A percentile compares a stretch with the other conserved stretches of the same genome.
These are phyloP conservation scores for Caranx melampygus DNA, from an alignment of 2,113 vertebrate genomes.

Conservation along the genomic window DNA sequence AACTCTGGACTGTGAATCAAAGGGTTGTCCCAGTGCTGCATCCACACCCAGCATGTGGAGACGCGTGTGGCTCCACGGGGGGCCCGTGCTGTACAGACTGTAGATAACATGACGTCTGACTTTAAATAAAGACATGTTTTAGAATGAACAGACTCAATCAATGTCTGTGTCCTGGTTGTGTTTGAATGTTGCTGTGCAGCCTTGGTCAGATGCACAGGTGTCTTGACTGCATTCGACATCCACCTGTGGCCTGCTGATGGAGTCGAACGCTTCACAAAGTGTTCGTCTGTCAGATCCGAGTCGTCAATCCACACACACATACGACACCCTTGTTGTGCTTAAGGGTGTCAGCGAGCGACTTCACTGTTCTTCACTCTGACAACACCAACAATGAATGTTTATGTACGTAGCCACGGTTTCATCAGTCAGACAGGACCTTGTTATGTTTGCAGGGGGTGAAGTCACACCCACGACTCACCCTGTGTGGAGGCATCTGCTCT, in stretches of 20 bases:
- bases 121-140: slow-evolving; percentile 84
- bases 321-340: too few relatives aligned
- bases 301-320: too few relatives aligned
- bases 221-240: neutral
- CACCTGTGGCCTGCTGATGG: too few relatives aligned
- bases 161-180: slow-evolving; percentile 9
- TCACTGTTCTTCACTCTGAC: neutral
- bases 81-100: slow-evolving; percentile 70
- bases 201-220: neutral
- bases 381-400: neutral
- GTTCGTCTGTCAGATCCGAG: neutral
- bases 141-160: slow-evolving; percentile 50
- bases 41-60: slow-evolving; percentile 51
- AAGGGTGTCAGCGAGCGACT: neutral
- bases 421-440: neutral
- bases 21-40: slow-evolving; percentile 37
- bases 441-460: neutral
- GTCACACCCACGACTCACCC: neutral
- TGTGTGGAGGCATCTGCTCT: neutral
- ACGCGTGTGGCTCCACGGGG: slow-evolving; percentile 15
- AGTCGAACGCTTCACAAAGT: neutral
- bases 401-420: neutral
- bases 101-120: slow-evolving; percentile 70
- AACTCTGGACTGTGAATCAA: slow-evolving; percentile 59
- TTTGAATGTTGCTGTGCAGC: neutral